Evolutionary conservation across 2,888 invertebrate genomes (phyloP), one percentile per base, ranked within the genome.

Genomic region (Apodemia zela): DNA sequence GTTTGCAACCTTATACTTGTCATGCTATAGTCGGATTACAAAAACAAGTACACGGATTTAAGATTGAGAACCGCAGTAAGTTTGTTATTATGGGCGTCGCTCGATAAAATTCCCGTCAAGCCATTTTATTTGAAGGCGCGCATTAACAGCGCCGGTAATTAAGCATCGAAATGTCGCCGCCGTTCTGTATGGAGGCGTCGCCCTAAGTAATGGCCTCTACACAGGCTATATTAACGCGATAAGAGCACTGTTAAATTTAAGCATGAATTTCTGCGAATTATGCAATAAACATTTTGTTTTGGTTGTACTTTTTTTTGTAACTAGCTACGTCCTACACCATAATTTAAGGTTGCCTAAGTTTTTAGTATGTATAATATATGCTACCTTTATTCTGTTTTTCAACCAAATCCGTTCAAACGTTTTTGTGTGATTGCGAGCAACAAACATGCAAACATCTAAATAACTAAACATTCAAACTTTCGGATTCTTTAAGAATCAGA

Each of bases 91-190:
- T 51, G 51, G 18, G 18, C 51, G 21, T 51, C 51, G 51, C 51
- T 51, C 51, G 82, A 84, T 84, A 84, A 85, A 79, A 85, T 86
- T 77, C 79, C 75, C 75, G 73, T 73, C 75, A 72, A 77, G 73
- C 73, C 73, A 77, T 82, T 85, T 85, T 84, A 80, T 85, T 84
- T 80, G 73, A 75, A 81, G 78, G 78, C 76, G 74, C 72, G 74
- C 82, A 80, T 84, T 85, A 83, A 84, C 81, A 79, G 72, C 75
- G 71, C 68, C 63, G 80, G 84, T 87, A 87, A 89, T 88, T 87
- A 87, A 87, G 81, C 83, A 86, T 81, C 81, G 79, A 84, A 85
- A 85, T 84, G 84, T 85, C 81, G 79, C 75, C 72, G 74, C 73
- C 69, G 73, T 71, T 66, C 70, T 75, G 73, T 73, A 71, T 66